Base-by-base conservation (phyloP, 2,797 vertebrate species). In the Cuniculus paca region DNA sequence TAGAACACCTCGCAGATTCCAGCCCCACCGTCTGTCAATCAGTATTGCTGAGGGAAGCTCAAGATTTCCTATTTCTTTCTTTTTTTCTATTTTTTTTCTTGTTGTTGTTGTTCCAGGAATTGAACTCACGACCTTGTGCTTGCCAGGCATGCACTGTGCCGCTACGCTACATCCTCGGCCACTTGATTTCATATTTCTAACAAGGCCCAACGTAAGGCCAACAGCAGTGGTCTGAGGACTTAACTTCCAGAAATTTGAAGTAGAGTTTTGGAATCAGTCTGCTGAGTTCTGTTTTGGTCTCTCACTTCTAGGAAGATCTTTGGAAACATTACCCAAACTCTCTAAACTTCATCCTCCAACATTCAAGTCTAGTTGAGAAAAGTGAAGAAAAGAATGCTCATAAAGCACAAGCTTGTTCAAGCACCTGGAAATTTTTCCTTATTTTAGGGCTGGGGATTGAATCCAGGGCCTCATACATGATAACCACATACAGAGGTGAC, bases 271-370 rank as follows among this genome's bases (percentile, higher is more conserved):
- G 56, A 31, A 72, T 50, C 39, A 58, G 39, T 70, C 20, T 14
- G 36, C 31, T 75, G n/a, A 19, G 2, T 28, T 36, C 34, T 42
- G 90, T 68, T 70, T 50, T 34, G 82, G 65, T 74, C 70, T 80
- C 42, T 34, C 34, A 39, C 28, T 14, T 75, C 31, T 39, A 6
- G 8, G 3, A 50, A 24, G 19, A 36, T 24, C 68, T 65, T 60
- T 70, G 54, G 34, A 79, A 96, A 95, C 80, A 63, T 83, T 61
- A 87, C 48, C 31, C 45, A 45, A 79, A 91, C 24, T 65, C 84
- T 68, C 54, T 36, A 26, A 70, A 63, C 68, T n/a, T 83, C 50
- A 20, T 11, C 78, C 81, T 81, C 65, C 11, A 42, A 85, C 16
- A 75, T 14, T 20, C 79, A 77, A 87, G 52, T 75, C 63, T n/a